Percentiles rank a stretch among this genome's conserved stretches.
Evolutionary conservation across 2,888 invertebrate species (phyloP).

Genomic region (Cryptocheilus praepositus): DNA sequence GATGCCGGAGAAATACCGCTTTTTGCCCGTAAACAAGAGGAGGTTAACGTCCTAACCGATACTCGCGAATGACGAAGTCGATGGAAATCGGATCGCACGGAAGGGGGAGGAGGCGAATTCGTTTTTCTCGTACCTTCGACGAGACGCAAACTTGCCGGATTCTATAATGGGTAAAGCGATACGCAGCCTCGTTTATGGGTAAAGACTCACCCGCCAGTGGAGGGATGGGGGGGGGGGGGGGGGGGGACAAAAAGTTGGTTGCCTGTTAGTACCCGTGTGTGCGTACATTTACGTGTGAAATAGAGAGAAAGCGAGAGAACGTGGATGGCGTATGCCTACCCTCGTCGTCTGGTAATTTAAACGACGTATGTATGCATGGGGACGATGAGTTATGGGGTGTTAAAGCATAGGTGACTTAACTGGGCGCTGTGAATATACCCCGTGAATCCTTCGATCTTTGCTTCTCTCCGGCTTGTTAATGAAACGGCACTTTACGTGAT

Average conservation of each 20-base stretch:
- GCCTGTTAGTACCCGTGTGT: neutral
- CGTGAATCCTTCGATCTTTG: conserved; percentile 35
- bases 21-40: conserved; percentile 15
- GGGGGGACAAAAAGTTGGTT: neutral
- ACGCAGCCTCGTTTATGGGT: conserved; percentile 34
- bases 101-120: conserved; percentile 12
- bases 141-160: conserved; percentile 46
- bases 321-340: conserved; percentile 20
- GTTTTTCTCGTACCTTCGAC: conserved; percentile 36
- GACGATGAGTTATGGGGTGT: conserved; percentile 66
- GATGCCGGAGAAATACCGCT: neutral
- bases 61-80: conserved; percentile 20
- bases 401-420: conserved; percentile 64
- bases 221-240: neutral
- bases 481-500: conserved; percentile 26
- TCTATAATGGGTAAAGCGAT: conserved; percentile 49
- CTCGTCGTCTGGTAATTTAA: conserved; percentile 45
- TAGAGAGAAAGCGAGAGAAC: conserved; percentile 11
- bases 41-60: conserved; percentile 24
- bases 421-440: conserved; percentile 27
- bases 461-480: neutral
- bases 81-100: conserved; percentile 40
- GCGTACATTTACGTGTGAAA: too few relatives aligned
- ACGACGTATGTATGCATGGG: conserved; percentile 40
- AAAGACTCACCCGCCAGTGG: conserved; percentile 23